A percentile compares a stretch with the other conserved stretches of the same genome.
phyloP scores from a whole-genome alignment of 2,888 invertebrate genomes.

The Andrena minutula region DNA sequence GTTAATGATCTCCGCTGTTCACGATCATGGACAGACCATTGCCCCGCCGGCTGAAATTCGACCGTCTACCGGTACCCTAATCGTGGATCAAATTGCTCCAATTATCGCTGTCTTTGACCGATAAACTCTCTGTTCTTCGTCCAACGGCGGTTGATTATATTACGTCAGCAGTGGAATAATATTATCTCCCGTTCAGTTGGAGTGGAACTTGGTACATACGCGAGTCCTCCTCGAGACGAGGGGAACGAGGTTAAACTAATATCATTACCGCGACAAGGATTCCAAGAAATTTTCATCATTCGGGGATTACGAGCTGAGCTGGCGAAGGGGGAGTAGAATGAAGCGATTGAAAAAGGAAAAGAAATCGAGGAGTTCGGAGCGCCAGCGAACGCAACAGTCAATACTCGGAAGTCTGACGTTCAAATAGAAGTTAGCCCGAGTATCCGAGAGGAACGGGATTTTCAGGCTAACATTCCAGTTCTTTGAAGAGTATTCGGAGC shows the following conservation, averaged over 20 bases:
- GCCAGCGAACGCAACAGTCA: conserved; percentile 15
- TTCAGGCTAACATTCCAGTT: conserved; percentile 18
- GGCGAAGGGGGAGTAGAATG: not conserved
- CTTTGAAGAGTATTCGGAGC: conserved; percentile 14
- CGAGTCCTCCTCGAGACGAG: no score
- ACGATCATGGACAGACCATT: conserved; percentile 5
- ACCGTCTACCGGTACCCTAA: not conserved
- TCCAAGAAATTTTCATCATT: not conserved
- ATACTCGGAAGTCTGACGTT: conserved; percentile 20
- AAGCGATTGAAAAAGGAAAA: not conserved
- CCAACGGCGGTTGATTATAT: no score
- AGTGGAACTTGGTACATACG: no score
- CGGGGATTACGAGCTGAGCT: not conserved
- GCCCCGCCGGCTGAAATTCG: not conserved
- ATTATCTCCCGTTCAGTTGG: no score
- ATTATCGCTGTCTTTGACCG: not conserved
- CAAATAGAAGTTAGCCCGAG: conserved; percentile 24
- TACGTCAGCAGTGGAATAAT: no score
- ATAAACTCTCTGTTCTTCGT: not conserved
- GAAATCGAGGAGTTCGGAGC: not conserved
- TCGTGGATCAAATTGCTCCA: not conserved
- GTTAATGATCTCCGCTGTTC: conserved; percentile 33
- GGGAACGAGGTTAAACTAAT: no score
- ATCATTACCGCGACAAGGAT: no score
- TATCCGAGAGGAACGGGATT: conserved; percentile 4